Percentiles rank a stretch among this genome's conserved stretches.
phyloP scores from a whole-genome alignment of 2,113 vertebrate species.

The Hepsetus odoe region DNA sequence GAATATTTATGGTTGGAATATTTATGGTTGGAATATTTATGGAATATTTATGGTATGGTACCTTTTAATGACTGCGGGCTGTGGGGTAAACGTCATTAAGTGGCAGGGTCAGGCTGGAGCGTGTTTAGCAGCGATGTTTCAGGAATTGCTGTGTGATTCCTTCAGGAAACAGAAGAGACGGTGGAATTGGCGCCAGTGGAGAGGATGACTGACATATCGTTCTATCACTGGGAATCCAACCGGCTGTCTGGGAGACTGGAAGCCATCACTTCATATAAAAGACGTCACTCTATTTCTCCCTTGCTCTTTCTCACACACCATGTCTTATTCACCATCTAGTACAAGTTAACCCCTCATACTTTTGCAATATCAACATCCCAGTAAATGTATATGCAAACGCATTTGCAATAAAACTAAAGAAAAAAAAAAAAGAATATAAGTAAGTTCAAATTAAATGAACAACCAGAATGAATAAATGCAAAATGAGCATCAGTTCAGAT shows the following conservation, averaged over 20 bases:
- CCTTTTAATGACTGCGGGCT: too few species aligned
- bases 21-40: too few species aligned
- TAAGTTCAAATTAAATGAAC: too few species aligned
- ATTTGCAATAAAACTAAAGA: too few species aligned
- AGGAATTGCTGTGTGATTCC: neutral
- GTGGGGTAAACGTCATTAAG: neutral
- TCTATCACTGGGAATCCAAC: conserved; percentile 11
- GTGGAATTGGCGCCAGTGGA: neutral
- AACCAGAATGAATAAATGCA: too few species aligned
- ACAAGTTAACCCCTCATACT: neutral
- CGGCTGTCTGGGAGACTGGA: neutral
- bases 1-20: too few species aligned
- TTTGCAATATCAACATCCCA: too few species aligned
- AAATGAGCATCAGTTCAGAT: too few species aligned
- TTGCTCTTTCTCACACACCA: neutral
- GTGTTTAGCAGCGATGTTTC: neutral
- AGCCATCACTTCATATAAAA: neutral
- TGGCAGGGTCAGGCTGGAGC: neutral
- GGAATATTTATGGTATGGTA: too few species aligned
- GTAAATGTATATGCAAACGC: too few species aligned
- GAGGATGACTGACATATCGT: conserved; percentile 13
- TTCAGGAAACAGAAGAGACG: neutral
- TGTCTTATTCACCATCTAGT: neutral
- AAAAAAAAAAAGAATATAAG: too few species aligned
- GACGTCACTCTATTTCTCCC: neutral